Conservation (phyloP, 2,113 vertebrate genomes). For the Pollachius pollachius region DNA sequence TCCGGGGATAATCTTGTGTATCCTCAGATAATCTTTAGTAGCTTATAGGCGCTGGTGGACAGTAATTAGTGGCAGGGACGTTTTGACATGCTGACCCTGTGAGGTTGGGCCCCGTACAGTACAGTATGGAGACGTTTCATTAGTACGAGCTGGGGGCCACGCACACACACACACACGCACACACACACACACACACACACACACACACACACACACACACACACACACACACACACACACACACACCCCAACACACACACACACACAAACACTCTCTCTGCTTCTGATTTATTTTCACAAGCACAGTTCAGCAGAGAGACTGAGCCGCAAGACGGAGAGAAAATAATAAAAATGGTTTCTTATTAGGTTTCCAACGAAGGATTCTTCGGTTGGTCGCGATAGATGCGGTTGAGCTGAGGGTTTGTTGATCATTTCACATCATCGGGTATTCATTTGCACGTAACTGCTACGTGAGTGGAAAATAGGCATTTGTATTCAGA, state of each 20-base stretch:
- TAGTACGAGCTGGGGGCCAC: conserved; percentile 24
- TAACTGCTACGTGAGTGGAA: too few relatives aligned
- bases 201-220: too few relatives aligned
- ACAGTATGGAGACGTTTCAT: conserved; percentile 25
- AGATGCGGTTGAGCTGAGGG: too few relatives aligned
- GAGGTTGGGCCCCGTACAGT: conserved; percentile 49
- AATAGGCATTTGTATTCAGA: too few relatives aligned
- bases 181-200: neutral
- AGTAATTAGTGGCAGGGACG: conserved; percentile 66
- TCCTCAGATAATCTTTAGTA: conserved; percentile 61
- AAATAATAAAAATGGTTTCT: neutral
- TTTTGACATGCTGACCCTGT: conserved; percentile 53
- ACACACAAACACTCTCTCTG: neutral
- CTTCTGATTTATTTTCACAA: neutral
- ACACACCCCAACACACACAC: too few relatives aligned
- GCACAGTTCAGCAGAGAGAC: neutral
- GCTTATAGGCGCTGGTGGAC: conserved; percentile 47
- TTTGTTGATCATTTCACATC: too few relatives aligned
- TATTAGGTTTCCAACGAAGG: too few relatives aligned
- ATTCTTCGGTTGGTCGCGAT: too few relatives aligned
- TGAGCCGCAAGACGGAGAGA: neutral
- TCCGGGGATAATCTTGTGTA: conserved; percentile 68
- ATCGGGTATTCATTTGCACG: too few relatives aligned
- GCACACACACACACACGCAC: neutral
- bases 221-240: too few relatives aligned